These are phyloP conservation scores for Lutraria rhynchaena DNA, from an alignment of 1,140 invertebrate genomes.

Conservation along the genomic window DNA sequence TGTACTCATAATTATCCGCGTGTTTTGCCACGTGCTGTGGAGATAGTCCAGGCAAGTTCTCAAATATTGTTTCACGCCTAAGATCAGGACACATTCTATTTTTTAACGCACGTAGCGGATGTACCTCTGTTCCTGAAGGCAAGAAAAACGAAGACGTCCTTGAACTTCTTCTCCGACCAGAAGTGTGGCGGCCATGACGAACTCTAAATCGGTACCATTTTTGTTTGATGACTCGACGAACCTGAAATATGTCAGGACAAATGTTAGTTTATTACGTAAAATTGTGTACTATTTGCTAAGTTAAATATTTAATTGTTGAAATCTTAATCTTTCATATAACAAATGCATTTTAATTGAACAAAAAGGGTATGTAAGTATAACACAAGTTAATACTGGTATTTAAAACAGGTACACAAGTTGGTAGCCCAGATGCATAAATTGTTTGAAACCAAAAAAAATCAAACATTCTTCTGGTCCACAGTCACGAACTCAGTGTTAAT, in stretches of 20 bases:
- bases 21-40: neutral
- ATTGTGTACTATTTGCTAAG: too few species aligned
- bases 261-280: neutral
- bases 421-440: too few species aligned
- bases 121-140: constrained; percentile 73
- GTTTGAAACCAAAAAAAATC: too few species aligned
- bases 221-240: constrained; percentile 72
- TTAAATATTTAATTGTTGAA: too few species aligned
- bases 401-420: too few species aligned
- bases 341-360: too few species aligned
- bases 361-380: too few species aligned
- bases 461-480: too few species aligned
- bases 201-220: constrained; percentile 75
- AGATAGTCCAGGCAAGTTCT: constrained; percentile 16
- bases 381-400: too few species aligned
- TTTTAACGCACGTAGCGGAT: constrained; percentile 64
- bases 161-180: constrained; percentile 69
- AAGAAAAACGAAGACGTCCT: constrained; percentile 72
- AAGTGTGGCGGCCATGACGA: constrained; percentile 62
- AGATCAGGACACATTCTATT: constrained; percentile 63
- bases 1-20: neutral
- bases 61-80: constrained; percentile 22
- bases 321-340: too few species aligned
- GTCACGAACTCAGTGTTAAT: too few species aligned
- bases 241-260: constrained; percentile 63